Evolutionary conservation across 2,888 invertebrate genomes (phyloP).

Genomic region (Cosmorhoe ocellata): DNA sequence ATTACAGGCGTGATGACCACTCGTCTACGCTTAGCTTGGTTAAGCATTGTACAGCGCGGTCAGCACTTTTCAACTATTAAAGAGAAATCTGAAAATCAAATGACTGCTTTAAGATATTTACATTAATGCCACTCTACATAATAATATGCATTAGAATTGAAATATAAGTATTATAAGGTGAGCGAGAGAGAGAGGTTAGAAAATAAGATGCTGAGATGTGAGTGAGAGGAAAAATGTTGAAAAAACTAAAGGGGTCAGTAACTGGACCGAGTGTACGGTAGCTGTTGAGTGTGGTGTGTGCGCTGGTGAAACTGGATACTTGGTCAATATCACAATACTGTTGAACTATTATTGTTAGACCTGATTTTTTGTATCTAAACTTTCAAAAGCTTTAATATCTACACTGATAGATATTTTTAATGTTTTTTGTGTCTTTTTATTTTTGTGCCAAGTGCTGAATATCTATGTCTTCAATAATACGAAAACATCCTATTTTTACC

Average conservation of each 20-base stretch:
- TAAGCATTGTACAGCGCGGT: too few relatives aligned
- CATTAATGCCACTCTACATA: slow-evolving; percentile 65
- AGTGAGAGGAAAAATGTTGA: slow-evolving; percentile 46
- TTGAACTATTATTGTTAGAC: too few relatives aligned
- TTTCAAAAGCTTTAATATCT: too few relatives aligned
- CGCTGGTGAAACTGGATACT: slow-evolving; percentile 26
- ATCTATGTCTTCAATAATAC: too few relatives aligned
- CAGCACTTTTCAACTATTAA: slow-evolving; percentile 4
- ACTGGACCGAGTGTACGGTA: slow-evolving; percentile 70
- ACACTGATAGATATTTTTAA: too few relatives aligned
- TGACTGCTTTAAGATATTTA: slow-evolving; percentile 30
- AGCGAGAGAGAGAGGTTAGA: slow-evolving; percentile 49
- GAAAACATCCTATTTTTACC: too few relatives aligned
- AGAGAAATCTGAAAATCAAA: slow-evolving; percentile 17
- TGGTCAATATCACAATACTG: too few relatives aligned
- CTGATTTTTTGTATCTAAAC: too few relatives aligned
- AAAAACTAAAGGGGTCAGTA: slow-evolving; percentile 69
- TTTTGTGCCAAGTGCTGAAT: too few relatives aligned
- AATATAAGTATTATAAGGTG: slow-evolving; percentile 67
- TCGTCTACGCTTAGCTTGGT: too few relatives aligned
- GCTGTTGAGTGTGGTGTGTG: slow-evolving; percentile 44
- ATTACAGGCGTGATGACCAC: too few relatives aligned
- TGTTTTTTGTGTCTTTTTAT: too few relatives aligned
- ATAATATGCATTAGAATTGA: slow-evolving; percentile 74
- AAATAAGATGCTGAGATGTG: background rate